Evolutionary conservation across 2,888 invertebrate genomes (phyloP).

Genomic region (Andricus quercusramuli): DNA sequence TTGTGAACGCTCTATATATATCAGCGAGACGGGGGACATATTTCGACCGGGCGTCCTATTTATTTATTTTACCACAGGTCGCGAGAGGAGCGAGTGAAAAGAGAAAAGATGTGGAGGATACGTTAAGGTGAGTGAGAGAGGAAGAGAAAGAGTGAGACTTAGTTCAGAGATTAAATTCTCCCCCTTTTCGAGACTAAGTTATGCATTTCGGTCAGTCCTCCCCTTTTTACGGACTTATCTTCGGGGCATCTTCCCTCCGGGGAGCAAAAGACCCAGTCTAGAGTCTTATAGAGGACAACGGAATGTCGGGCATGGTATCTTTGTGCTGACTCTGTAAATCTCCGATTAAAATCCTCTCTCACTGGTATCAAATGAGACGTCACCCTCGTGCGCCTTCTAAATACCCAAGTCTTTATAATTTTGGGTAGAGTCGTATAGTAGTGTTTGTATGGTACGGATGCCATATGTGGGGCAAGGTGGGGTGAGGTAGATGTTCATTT

Average conservation of each 20-base stretch:
- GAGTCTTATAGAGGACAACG: conserved; percentile 45
- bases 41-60: conserved; percentile 69
- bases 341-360: conserved; percentile 70
- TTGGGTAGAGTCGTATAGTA: neutral
- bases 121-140: neutral
- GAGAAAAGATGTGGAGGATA: conserved; percentile 38
- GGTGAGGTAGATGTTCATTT: neutral
- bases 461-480: neutral
- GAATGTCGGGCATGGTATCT: conserved; percentile 43
- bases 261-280: conserved; percentile 45
- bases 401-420: conserved; percentile 30
- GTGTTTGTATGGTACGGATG: neutral
- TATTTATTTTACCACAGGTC: conserved; percentile 67
- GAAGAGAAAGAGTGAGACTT: conserved; percentile 47
- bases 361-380: conserved; percentile 71
- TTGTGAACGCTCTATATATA: conserved; percentile 66
- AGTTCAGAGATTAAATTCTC: conserved; percentile 70
- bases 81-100: conserved; percentile 46
- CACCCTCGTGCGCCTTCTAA: conserved; percentile 51
- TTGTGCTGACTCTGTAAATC: conserved; percentile 61
- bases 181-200: conserved; percentile 68
- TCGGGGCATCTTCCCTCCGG: conserved; percentile 66
- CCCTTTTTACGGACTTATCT: conserved; percentile 68
- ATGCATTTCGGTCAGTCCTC: conserved; percentile 72
- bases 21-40: conserved; percentile 69